These are phyloP conservation scores for Brachionus angularis DNA, from an alignment of 1,140 invertebrate genomes.

Conservation along the genomic window DNA sequence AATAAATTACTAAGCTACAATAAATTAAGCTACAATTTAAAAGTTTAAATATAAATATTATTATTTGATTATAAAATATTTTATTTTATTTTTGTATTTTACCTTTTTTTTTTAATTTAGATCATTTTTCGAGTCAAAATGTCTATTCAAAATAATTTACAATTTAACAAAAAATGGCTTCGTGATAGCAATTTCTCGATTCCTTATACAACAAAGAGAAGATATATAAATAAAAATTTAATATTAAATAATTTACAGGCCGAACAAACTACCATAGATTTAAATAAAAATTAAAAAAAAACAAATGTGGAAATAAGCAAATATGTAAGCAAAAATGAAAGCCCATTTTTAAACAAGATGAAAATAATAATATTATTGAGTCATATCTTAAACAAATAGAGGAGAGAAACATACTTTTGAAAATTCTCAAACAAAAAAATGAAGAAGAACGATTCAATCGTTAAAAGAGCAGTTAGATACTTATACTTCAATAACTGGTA, in stretches of 20 bases:
- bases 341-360: neutral
- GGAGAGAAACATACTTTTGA: neutral
- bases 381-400: neutral
- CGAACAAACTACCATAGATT: neutral
- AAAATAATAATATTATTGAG: neutral
- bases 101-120: no score
- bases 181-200: neutral
- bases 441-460: constrained; percentile 3
- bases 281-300: neutral
- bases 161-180: neutral
- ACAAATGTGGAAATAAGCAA: neutral
- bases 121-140: no score
- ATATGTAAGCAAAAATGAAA: neutral
- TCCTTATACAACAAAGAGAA: neutral
- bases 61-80: no score
- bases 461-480: neutral
- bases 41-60: no score
- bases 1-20: no score
- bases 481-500: neutral
- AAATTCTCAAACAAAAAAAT: neutral
- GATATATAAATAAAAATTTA: neutral
- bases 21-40: no score
- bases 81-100: no score
- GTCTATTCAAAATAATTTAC: no score
- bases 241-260: neutral